Conservation (phyloP, 2,113 vertebrate genomes). For the Cervus canadensis region DNA sequence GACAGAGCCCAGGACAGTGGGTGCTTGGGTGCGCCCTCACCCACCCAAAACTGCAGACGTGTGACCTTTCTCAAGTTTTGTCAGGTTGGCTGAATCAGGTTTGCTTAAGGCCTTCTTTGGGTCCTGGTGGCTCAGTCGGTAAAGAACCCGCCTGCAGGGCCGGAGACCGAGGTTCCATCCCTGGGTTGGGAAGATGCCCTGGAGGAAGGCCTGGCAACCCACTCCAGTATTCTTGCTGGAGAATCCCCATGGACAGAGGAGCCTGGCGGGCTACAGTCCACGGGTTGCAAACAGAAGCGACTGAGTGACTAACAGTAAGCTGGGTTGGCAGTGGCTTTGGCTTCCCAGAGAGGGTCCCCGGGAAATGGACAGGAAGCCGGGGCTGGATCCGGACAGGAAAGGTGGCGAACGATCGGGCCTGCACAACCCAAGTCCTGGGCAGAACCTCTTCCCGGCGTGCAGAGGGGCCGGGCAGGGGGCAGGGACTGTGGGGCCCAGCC, state of each 20-base stretch:
- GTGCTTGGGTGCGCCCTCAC: not conserved
- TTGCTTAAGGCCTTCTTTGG: not conserved
- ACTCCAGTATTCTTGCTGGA: not conserved
- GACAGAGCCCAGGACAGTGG: not conserved
- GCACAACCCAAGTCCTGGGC: not conserved
- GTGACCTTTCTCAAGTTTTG: not conserved
- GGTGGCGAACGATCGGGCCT: accelerated
- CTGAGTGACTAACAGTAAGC: not conserved
- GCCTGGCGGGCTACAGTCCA: not conserved
- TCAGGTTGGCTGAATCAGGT: not conserved
- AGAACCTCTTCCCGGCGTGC: accelerated
- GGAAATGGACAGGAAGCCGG: not conserved
- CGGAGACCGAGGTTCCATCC: not conserved
- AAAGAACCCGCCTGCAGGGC: not conserved
- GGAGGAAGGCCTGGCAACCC: not conserved
- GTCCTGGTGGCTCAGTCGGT: not conserved
- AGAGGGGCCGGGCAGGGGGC: too few species aligned
- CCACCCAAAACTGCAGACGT: not conserved
- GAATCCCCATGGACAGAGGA: not conserved
- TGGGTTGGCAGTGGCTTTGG: not conserved
- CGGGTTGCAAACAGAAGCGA: not conserved
- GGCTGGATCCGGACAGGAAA: not conserved
- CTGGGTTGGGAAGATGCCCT: not conserved
- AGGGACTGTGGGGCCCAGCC: accelerated
- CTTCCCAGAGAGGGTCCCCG: not conserved